Percentiles rank a stretch among this genome's conserved stretches.
These are phyloP conservation scores for Pipistrellus nathusii DNA, from an alignment of 2,797 vertebrate species.

Conservation along the genomic window DNA sequence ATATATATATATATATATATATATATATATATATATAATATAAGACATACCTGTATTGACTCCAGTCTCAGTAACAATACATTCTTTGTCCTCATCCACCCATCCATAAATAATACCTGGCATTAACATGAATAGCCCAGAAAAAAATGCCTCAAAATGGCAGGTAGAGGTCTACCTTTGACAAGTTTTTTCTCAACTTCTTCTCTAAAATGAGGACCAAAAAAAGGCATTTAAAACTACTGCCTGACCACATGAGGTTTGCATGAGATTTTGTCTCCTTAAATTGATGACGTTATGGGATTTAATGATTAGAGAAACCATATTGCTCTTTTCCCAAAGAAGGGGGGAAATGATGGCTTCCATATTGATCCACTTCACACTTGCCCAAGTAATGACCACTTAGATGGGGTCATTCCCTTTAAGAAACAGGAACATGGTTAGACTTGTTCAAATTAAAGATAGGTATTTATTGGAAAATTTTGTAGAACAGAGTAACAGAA, in stretches of 20 bases:
- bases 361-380: neutral
- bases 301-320: neutral
- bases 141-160: neutral
- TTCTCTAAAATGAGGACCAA: slow-evolving; percentile 43
- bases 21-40: too few species aligned
- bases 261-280: neutral
- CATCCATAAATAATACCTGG: neutral
- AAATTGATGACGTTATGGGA: neutral
- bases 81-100: neutral
- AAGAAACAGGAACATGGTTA: neutral
- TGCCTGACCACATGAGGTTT: neutral
- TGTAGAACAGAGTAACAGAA: neutral
- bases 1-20: too few species aligned
- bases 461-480: neutral
- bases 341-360: neutral
- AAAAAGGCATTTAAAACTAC: neutral
- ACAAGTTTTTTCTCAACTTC: slow-evolving; percentile 20
- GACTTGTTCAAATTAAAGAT: slow-evolving; percentile 8
- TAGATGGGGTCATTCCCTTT: neutral
- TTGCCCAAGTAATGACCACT: neutral
- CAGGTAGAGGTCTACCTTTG: neutral
- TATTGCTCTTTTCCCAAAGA: neutral
- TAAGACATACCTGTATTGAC: neutral
- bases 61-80: neutral
- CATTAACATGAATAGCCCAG: slow-evolving; percentile 23